Evolutionary conservation across 2,113 vertebrate genomes (phyloP).

Genomic region (Urocynchramus pylzowi): DNA sequence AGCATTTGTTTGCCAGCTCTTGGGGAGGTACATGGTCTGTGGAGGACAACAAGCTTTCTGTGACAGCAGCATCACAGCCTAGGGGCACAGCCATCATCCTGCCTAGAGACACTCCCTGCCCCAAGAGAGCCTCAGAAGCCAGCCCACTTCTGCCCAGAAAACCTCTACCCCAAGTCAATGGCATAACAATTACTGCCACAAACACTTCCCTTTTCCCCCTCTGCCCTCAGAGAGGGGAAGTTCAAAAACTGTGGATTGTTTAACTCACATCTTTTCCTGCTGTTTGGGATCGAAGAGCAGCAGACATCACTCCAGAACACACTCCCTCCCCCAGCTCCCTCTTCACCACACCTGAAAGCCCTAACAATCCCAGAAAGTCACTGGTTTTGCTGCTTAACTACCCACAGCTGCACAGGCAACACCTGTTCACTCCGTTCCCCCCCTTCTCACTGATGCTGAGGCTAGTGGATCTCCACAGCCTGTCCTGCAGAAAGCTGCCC

Average conservation of each 20-base stretch:
- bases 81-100: neutral
- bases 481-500: neutral
- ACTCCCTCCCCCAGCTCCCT: rapidly evolving
- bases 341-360: neutral
- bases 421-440: neutral
- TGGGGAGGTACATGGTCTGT: neutral
- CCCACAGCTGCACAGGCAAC: neutral
- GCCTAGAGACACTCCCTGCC: neutral
- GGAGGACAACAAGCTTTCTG: neutral
- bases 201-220: neutral
- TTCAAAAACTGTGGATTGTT: neutral
- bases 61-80: neutral
- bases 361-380: neutral
- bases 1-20: neutral
- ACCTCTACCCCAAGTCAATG: neutral
- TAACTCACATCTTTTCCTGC: neutral
- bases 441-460: neutral
- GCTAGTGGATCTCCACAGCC: neutral
- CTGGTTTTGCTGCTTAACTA: neutral
- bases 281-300: rapidly evolving
- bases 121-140: neutral
- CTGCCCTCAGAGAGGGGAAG: neutral
- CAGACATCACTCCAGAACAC: neutral
- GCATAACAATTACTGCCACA: neutral
- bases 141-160: neutral